Base-by-base conservation (phyloP, 2,888 invertebrate genomes). In the Uloborus plumipes region DNA sequence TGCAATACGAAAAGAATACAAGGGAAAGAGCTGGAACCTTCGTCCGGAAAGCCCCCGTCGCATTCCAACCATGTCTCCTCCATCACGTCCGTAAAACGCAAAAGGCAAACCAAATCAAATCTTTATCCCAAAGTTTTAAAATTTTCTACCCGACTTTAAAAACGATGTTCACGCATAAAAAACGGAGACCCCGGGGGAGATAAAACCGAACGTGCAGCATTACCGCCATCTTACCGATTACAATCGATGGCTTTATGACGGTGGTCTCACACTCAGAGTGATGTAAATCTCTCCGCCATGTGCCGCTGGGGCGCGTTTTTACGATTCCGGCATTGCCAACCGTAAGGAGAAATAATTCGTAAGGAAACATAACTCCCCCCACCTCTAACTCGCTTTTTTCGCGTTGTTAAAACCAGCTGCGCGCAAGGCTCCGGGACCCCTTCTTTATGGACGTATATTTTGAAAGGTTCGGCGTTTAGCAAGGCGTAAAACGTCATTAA, bases 221-320 rank as follows among this genome's bases (percentile, higher is more conserved):
- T 74, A 80, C 80, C 70, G 61, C 79, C 53, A 79, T 79, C 73
- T 73, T 67, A 61, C 74, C 62, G 74, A 74, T 74, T 62, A 73
- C 80, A 80, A 80, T 80, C 80, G 80, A 80, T 80, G 80, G 22
- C 80, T 80, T 80, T 80, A 80, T 80, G 80, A 80, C 80, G 64
- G 62, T 58, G 80, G 80, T 79, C 79, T 58, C 79, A 79, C 79
- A 79, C 67, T 79, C 79, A 61, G 73, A 79, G 73, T 79, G 79
- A 79, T 79, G 79, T 79, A 79, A 76, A 79, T 79, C 79, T 73
- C 66, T 53, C 61, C 73, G 61, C 73, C 80, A 80, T 64, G 80
- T 80, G 80, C 69, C 80, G 77, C 77, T 69, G 39, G 69, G 61
- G 53, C 55, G 70, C 55, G 69, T 80, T 80, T 80, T 80, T 80